Evolutionary conservation across 2,888 invertebrate species (phyloP).

Genomic region (Hedya salicella): DNA sequence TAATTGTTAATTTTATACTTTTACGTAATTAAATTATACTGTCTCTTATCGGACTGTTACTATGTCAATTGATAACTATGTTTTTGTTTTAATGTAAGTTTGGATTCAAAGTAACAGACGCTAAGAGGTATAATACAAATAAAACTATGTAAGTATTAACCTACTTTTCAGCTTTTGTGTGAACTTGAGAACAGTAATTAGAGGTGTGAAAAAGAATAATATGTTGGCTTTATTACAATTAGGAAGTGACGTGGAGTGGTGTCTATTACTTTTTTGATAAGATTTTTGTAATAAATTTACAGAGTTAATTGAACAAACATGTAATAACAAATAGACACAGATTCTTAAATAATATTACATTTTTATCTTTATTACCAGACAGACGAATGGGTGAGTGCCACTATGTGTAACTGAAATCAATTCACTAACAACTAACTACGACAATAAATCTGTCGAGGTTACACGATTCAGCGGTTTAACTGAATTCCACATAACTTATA

Average conservation of each 20-base stretch:
- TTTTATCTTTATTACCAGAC: no score
- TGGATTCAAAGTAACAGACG: neutral
- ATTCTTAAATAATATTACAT: no score
- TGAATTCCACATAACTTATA: no score
- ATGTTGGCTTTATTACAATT: neutral
- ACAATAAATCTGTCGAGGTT: no score
- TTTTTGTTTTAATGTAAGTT: conserved; percentile 38
- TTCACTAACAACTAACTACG: no score
- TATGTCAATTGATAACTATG: conserved; percentile 26
- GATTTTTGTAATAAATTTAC: neutral
- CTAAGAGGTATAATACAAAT: conserved; percentile 2
- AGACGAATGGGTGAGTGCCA: no score
- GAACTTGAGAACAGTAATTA: conserved; percentile 4
- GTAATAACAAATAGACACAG: no score
- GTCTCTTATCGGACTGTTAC: conserved; percentile 31
- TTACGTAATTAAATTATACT: conserved; percentile 30
- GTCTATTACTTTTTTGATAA: neutral
- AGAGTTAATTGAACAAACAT: no score
- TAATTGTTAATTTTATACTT: conserved; percentile 43
- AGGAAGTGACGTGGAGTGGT: neutral
- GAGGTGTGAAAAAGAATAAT: neutral
- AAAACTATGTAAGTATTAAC: conserved; percentile 16
- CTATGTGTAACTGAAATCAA: no score
- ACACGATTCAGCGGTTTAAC: no score
- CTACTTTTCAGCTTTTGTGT: conserved; percentile 8